phyloP scores from a whole-genome alignment of 2,888 invertebrate genomes.

The Sphaerophoria rueppellii region DNA sequence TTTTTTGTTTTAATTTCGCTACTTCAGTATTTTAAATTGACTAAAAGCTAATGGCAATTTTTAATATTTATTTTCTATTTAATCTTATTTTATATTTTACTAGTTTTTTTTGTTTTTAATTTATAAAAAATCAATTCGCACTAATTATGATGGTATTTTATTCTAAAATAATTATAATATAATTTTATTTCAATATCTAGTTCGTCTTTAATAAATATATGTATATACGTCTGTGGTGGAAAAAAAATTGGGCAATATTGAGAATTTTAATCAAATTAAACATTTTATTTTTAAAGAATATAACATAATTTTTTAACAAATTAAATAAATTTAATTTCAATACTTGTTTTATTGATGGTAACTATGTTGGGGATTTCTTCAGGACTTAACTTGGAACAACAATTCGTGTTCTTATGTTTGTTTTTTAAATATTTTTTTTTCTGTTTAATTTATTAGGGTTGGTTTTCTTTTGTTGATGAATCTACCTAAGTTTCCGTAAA shows the following conservation, averaged over 20 bases:
- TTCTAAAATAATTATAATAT: slow-evolving; percentile 22
- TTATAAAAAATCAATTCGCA: slow-evolving; percentile 68
- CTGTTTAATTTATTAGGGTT: slow-evolving; percentile 12
- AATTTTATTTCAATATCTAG: slow-evolving; percentile 60
- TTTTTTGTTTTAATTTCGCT: slow-evolving; percentile 49
- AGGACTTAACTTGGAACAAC: slow-evolving; percentile 39
- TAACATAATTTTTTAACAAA: slow-evolving; percentile 17
- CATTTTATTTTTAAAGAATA: slow-evolving; percentile 19
- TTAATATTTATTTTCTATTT: slow-evolving; percentile 49
- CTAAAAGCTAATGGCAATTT: slow-evolving; percentile 74
- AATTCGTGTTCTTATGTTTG: slow-evolving; percentile 10
- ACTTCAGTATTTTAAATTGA: slow-evolving; percentile 70
- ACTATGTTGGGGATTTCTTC: slow-evolving; percentile 39
- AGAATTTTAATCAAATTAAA: slow-evolving; percentile 33
- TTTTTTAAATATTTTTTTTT: no score
- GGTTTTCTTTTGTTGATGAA: slow-evolving; percentile 53
- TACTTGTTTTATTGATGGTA: slow-evolving; percentile 45
- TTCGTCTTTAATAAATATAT: slow-evolving; percentile 65
- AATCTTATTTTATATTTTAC: slow-evolving; percentile 60
- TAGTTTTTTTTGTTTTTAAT: slow-evolving; percentile 46
- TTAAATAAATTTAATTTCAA: slow-evolving; percentile 32
- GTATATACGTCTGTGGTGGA: slow-evolving; percentile 52
- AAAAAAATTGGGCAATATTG: slow-evolving; percentile 46
- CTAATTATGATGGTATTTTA: slow-evolving; percentile 53
- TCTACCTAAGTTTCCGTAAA: slow-evolving; percentile 67